Evolutionary conservation across 2,797 vertebrate species (phyloP).

Genomic region (Cyprinodon diabolis): DNA sequence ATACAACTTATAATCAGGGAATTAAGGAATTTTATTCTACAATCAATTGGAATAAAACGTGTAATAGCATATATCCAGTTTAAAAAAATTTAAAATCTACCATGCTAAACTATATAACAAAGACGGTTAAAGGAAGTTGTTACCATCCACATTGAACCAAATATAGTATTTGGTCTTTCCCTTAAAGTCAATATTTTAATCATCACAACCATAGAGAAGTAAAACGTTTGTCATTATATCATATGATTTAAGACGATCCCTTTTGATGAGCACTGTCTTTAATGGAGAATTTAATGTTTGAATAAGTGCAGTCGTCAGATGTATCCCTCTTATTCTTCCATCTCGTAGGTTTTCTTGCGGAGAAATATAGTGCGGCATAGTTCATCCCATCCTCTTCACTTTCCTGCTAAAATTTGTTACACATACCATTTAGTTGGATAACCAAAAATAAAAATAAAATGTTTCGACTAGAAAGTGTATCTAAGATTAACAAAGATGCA

Average conservation of each 20-base stretch:
- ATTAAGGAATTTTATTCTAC: no score
- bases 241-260: background rate
- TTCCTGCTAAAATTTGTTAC: conserved; percentile 16
- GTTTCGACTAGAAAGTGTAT: background rate
- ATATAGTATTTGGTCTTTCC: background rate
- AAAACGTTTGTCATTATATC: background rate
- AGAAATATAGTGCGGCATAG: conserved; percentile 40
- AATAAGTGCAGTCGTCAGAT: background rate
- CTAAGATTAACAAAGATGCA: background rate
- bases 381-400: background rate
- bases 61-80: background rate
- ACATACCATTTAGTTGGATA: background rate
- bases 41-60: background rate
- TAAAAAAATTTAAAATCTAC: background rate
- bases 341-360: conserved; percentile 23
- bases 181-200: background rate
- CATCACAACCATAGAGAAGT: background rate
- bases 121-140: no score
- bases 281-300: conserved; percentile 2
- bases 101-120: background rate
- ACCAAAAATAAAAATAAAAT: no score
- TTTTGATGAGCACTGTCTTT: background rate
- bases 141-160: background rate
- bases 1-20: no score
- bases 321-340: background rate